Base-by-base conservation (phyloP, 2,888 invertebrate genomes). In the Drosophila borborema region DNA sequence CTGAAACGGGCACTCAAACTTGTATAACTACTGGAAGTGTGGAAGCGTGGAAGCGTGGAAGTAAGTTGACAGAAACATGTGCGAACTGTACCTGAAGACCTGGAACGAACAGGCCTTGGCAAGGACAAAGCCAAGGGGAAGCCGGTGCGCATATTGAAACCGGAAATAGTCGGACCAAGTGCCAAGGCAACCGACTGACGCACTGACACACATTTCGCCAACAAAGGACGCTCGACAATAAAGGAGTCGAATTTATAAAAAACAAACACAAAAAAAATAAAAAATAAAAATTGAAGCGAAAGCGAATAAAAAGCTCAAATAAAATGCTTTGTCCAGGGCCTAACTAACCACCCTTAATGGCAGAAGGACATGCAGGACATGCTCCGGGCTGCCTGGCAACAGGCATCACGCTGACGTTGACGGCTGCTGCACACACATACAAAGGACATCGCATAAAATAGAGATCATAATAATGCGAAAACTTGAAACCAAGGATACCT, bases 111-210 rank as follows among this genome's bases (percentile, higher is more conserved):
- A 55, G 64, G 31, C n/a, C 36, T 46, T 23, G 46, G 43, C 66
- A 81, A 72, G 81, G 82, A 72, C 82, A 79, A 67, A 66, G 56
- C 48, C 20, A 31, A 31, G 43, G 65, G 65, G 63, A 72, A 82
- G 81, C 85, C 89, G 85, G 85, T 81, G 90, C 86, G 85, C 80
- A 80, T 77, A 89, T 84, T 76, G 71, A 90, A 90, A 90, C 86
- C 86, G 86, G 86, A 87, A 90, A 90, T 89, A 89, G 89, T 89
- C 82, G 76, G 74, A 90, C 90, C 89, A 90, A 86, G 90, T 86
- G 87, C 85, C 82, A 51, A 71, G 77, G 81, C 85, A 90, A 86
- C 90, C 85, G 85, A 86, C 89, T 87, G 86, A 87, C 86, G 90
- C 78, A 90, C 86, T 86, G 86, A 87, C 86, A 90, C 86, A 87